A percentile compares a stretch with the other conserved stretches of the same genome.
These are phyloP conservation scores for Conus betulinus DNA, from an alignment of 1,140 invertebrate genomes.

Conservation along the genomic window DNA sequence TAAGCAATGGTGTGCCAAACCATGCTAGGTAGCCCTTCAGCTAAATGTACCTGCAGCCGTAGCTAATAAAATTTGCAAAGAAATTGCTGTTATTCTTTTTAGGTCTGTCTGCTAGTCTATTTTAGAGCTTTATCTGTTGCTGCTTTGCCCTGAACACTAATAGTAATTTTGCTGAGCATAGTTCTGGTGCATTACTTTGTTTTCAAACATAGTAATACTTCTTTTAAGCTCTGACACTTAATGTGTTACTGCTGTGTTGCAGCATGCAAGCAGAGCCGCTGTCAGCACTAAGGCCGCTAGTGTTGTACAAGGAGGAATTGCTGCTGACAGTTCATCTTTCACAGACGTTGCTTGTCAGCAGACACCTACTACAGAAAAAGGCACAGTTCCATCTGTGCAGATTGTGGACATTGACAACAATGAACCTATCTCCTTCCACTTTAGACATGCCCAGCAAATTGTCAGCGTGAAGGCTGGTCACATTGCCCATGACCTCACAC, in stretches of 20 bases:
- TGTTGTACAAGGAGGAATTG: background rate
- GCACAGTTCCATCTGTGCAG: constrained; percentile 8
- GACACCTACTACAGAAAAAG: background rate
- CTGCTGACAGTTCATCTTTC: background rate
- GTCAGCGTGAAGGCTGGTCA: constrained; percentile 27
- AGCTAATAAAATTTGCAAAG: no score
- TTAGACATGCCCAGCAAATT: constrained; percentile 25
- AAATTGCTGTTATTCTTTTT: no score
- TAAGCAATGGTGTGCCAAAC: no score
- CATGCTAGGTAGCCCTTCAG: no score
- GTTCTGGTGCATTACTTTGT: background rate
- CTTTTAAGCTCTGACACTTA: background rate
- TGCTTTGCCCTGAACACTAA: no score
- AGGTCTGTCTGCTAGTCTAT: no score
- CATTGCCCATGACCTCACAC: constrained; percentile 25
- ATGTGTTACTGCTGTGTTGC: background rate
- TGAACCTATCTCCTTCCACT: constrained; percentile 24
- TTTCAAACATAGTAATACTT: background rate
- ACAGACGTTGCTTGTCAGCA: background rate
- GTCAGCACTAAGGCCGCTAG: background rate
- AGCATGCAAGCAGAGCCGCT: constrained; percentile 28
- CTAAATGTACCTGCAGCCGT: no score
- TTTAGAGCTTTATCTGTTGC: no score
- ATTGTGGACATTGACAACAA: constrained; percentile 22
- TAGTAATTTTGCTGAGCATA: no score